Evolutionary conservation across 2,113 vertebrate species (phyloP), one percentile per base, ranked within the genome.

Genomic region (Daboia siamensis): DNA sequence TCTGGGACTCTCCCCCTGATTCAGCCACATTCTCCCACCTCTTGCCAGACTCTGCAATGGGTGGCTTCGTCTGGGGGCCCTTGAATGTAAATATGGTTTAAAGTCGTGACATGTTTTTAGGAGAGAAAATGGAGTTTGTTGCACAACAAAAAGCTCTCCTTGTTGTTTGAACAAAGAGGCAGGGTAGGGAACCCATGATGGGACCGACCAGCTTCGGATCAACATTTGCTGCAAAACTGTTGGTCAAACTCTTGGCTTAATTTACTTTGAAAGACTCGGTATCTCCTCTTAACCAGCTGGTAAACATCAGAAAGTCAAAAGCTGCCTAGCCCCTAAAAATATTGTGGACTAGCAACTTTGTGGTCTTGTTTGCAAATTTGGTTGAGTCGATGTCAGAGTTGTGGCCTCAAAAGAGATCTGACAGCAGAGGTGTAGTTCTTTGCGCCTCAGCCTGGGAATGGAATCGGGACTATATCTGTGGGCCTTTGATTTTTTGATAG

Each of bases 141-240:
- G 51, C 33, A 48, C 51, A 52, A 17, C 12, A 12, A 44, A 54
- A 17, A 33, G 5, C 17, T 46, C 52, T 91, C 29, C 57, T 74
- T 26, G n/a, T 6, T 17, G 9, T 4, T 21, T 64, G 48, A 52
- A 55, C 59, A 29, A 24, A 55, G 21, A 52, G 5, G 12, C 46
- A 15, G 29, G 1, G 90, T 44, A 13, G n/a, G 44, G 23, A 4
- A 1, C 23, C 0, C 0, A 2, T 4, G 26, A 56, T 13, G 13
- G 8, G 20, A 10, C 80, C 10, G 3, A 44, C 15, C 56, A 4
- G 11, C 20, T 86, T 48, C 23, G 12, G 46, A 5, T 6, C 5
- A 26, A 46, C 20, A 4, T 52, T 52, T 3, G 6, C 23, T 12
- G 46, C 46, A n/a, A 11, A 29, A n/a, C 4, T 12, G 4, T 52